Percentiles rank a stretch among this genome's conserved stretches.
These are phyloP conservation scores for Drosophila athabasca DNA, from an alignment of 1,140 invertebrate genomes.

Conservation along the genomic window DNA sequence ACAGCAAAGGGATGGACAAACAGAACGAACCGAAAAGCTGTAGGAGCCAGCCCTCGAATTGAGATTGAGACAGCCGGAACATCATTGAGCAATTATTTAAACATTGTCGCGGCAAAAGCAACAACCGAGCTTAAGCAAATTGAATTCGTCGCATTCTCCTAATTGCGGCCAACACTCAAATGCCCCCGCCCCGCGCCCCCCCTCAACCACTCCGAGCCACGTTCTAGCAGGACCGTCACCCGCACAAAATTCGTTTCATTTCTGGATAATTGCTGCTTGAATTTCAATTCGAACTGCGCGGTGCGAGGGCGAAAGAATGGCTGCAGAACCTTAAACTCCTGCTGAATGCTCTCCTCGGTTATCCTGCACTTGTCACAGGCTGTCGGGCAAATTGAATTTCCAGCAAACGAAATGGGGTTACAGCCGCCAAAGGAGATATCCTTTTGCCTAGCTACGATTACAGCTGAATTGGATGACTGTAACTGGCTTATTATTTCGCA, in stretches of 20 bases:
- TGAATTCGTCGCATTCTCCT: conserved; percentile 69
- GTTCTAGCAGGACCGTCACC: conserved; percentile 32
- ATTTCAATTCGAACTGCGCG: conserved; percentile 72
- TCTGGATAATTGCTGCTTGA: conserved; percentile 79
- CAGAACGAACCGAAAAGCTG: background rate
- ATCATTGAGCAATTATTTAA: conserved; percentile 76
- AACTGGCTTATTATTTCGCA: background rate
- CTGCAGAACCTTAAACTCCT: conserved; percentile 31
- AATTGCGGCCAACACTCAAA: conserved; percentile 72
- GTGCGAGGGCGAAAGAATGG: conserved; percentile 28
- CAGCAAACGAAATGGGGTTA: conserved; percentile 24
- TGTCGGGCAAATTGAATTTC: conserved; percentile 50
- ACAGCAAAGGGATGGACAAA: conserved; percentile 42
- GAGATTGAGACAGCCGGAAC: conserved; percentile 35
- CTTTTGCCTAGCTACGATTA: conserved; percentile 13
- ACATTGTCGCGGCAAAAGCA: conserved; percentile 29
- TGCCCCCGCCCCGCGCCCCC: conserved; percentile 22
- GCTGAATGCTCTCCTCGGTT: conserved; percentile 27
- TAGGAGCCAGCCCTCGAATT: conserved; percentile 2
- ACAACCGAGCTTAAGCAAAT: conserved; percentile 68
- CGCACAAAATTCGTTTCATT: conserved; percentile 49
- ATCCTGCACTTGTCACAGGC: conserved; percentile 44
- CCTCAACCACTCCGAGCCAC: conserved; percentile 27
- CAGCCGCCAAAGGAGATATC: conserved; percentile 18
- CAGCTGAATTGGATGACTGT: background rate